Evolutionary conservation across 1,140 invertebrate genomes (phyloP).

Genomic region (Archivesica marissinica): DNA sequence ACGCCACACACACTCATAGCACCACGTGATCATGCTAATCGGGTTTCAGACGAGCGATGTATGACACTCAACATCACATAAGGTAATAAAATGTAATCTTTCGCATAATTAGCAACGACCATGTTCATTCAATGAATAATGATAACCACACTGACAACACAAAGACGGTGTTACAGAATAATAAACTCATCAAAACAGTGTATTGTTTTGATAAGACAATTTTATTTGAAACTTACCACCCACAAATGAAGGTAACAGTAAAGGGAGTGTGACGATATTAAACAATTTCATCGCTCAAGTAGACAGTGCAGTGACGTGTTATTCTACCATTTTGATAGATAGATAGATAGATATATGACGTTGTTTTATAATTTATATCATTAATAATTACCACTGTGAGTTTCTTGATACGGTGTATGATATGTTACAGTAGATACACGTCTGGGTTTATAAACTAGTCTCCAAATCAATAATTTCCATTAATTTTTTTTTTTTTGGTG

Average conservation of each 20-base stretch:
- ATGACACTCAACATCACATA: slow-evolving; percentile 21
- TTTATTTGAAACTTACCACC: slow-evolving; percentile 33
- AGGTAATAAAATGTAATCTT: slow-evolving; percentile 39
- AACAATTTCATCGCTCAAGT: not conserved
- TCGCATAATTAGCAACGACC: slow-evolving; percentile 26
- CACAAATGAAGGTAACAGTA: not conserved
- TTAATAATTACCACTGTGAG: slow-evolving; percentile 7
- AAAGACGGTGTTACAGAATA: not conserved
- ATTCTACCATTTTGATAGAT: slow-evolving; percentile 1
- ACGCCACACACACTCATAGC: slow-evolving; percentile 5
- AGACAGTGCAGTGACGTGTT: slow-evolving; percentile 12
- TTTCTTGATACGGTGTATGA: no score
- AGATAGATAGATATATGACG: not conserved
- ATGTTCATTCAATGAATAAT: slow-evolving; percentile 11
- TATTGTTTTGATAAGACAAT: slow-evolving; percentile 34
- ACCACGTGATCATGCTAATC: slow-evolving; percentile 34
- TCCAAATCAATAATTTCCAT: no score
- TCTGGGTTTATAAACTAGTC: no score
- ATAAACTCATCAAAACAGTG: slow-evolving; percentile 6
- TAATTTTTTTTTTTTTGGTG: no score
- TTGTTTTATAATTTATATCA: not conserved
- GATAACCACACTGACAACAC: not conserved
- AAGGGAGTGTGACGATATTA: slow-evolving; percentile 2
- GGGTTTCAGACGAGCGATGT: not conserved
- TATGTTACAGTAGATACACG: no score